A percentile compares a stretch with the other conserved stretches of the same genome.
These are phyloP conservation scores for Meandrina meandrites DNA, from an alignment of 92 coral and sea anemone genomes.

Conservation along the genomic window DNA sequence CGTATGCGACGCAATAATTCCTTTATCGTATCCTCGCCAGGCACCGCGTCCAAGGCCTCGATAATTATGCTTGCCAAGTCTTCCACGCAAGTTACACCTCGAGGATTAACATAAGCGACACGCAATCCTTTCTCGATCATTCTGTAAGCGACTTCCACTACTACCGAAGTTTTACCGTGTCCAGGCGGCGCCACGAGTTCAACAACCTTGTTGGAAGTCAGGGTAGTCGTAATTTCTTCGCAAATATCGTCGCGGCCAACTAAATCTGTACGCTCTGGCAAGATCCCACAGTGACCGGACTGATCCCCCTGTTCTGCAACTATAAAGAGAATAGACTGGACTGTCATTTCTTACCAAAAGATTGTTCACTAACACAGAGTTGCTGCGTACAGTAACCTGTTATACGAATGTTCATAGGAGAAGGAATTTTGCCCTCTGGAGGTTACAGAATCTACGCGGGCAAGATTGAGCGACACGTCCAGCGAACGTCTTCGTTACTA, in stretches of 20 bases:
- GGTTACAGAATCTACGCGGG: not conserved
- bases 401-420: not conserved
- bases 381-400: not conserved
- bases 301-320: not conserved
- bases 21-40: slow-evolving; percentile 18
- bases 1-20: slow-evolving; percentile 29
- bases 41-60: slow-evolving; percentile 26
- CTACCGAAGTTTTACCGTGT: slow-evolving; percentile 49
- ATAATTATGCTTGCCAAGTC: slow-evolving; percentile 34
- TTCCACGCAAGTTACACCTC: slow-evolving; percentile 43
- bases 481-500: not conserved
- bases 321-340: not conserved
- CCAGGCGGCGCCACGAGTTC: slow-evolving; percentile 37
- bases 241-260: slow-evolving; percentile 17
- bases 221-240: not conserved
- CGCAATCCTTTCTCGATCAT: slow-evolving; percentile 9
- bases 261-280: slow-evolving; percentile 15
- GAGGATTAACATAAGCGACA: slow-evolving; percentile 37
- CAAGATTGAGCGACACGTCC: not conserved
- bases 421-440: not conserved
- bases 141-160: slow-evolving; percentile 36
- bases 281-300: slow-evolving; percentile 7
- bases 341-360: too few species aligned
- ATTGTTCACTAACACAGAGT: not conserved
- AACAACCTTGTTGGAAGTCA: not conserved